These are phyloP conservation scores for Uropetala carovei DNA, from an alignment of 2,888 invertebrate species.

Conservation along the genomic window DNA sequence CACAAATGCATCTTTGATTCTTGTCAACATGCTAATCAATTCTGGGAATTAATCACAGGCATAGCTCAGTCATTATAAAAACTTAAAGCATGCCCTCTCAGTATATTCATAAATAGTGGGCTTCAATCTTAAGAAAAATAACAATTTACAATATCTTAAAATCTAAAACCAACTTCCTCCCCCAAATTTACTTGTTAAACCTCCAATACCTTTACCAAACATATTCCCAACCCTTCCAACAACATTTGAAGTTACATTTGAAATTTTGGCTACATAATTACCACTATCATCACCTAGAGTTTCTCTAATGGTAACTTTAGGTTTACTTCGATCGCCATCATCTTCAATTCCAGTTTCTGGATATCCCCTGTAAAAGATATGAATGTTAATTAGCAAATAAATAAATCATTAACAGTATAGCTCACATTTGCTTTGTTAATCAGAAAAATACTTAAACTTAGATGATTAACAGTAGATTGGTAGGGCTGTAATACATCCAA, in stretches of 20 bases:
- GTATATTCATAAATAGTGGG: conserved; percentile 59
- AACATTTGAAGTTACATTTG: conserved; percentile 89
- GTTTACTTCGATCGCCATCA: conserved; percentile 78
- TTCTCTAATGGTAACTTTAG: conserved; percentile 80
- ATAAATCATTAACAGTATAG: no score
- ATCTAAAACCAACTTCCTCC: conserved; percentile 91
- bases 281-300: conserved; percentile 84
- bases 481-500: no score
- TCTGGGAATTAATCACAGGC: conserved; percentile 69
- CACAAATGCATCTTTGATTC: conserved; percentile 61
- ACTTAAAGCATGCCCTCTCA: conserved; percentile 68
- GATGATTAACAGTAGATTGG: no score
- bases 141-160: conserved; percentile 62
- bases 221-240: conserved; percentile 93
- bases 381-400: background rate
- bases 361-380: conserved; percentile 71
- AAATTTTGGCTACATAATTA: conserved; percentile 85
- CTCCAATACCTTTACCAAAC: conserved; percentile 93
- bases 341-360: conserved; percentile 76
- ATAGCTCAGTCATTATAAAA: conserved; percentile 69
- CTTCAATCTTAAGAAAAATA: conserved; percentile 65
- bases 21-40: conserved; percentile 43
- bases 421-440: no score
- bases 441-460: no score
- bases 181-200: conserved; percentile 91